Evolutionary conservation across 2,797 vertebrate species (phyloP).

Genomic region (Pseudochirops cupreus): DNA sequence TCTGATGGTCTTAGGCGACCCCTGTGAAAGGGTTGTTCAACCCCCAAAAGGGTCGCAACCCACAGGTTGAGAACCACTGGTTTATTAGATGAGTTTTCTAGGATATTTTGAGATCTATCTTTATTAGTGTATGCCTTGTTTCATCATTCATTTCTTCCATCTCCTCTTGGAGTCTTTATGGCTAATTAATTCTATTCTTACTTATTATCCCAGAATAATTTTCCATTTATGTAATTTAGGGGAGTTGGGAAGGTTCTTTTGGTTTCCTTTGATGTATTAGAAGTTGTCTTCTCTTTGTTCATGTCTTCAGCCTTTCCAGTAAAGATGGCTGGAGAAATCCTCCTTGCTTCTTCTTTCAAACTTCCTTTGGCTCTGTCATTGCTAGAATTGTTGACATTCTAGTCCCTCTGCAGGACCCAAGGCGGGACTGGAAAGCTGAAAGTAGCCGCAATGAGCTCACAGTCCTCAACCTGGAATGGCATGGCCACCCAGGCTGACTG

Average conservation of each 20-base stretch:
- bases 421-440: background rate
- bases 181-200: background rate
- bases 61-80: too few species aligned
- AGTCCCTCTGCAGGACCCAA: background rate
- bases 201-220: background rate
- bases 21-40: too few species aligned
- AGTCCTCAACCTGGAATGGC: background rate
- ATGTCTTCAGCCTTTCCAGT: background rate
- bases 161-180: background rate
- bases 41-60: too few species aligned
- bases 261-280: background rate
- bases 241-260: background rate
- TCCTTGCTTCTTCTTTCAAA: background rate
- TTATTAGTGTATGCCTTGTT: background rate
- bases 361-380: background rate
- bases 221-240: background rate
- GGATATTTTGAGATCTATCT: background rate
- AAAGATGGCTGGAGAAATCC: background rate
- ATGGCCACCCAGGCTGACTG: background rate
- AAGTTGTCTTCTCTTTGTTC: background rate
- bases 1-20: too few species aligned
- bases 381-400: background rate
- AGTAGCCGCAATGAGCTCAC: background rate
- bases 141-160: background rate
- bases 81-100: background rate